phyloP scores from a whole-genome alignment of 2,888 invertebrate genomes.

The Spodoptera littoralis region DNA sequence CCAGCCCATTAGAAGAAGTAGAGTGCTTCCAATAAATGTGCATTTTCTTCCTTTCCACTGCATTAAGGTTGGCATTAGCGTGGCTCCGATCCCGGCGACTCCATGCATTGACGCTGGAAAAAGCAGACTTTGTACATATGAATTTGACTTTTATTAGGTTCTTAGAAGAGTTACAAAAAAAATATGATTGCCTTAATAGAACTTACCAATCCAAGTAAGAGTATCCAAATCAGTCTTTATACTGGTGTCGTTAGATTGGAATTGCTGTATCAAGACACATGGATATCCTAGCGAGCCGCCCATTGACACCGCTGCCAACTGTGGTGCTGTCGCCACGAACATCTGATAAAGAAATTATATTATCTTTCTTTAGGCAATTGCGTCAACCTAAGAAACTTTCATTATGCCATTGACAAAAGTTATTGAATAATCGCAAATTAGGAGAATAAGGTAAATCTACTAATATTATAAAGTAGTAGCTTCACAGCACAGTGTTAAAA shows the following conservation, averaged over 20 bases:
- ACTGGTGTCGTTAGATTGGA: conserved; percentile 22
- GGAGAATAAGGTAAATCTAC: no score
- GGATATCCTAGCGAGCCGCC: conserved; percentile 39
- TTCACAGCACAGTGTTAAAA: no score
- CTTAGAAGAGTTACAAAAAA: background rate
- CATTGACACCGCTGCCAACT: conserved; percentile 30
- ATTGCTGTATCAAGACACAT: conserved; percentile 39
- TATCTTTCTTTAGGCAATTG: no score
- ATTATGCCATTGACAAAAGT: no score
- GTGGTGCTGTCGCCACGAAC: conserved; percentile 31
- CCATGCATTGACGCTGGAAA: conserved; percentile 50
- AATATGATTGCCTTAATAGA: no score
- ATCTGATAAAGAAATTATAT: conserved; percentile 15
- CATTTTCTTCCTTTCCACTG: conserved; percentile 46
- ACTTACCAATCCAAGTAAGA: conserved; percentile 45
- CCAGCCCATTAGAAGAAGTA: conserved; percentile 49
- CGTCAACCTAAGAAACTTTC: no score
- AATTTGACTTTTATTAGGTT: no score
- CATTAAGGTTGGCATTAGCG: conserved; percentile 48
- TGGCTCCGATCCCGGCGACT: conserved; percentile 36
- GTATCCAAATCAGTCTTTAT: conserved; percentile 34
- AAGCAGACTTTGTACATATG: background rate
- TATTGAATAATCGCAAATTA: no score
- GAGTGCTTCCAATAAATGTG: conserved; percentile 37
- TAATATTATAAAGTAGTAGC: no score